Evolutionary conservation across 2,797 vertebrate genomes (phyloP), one percentile per base, ranked within the genome.

Genomic region (Sebastes oblongus): DNA sequence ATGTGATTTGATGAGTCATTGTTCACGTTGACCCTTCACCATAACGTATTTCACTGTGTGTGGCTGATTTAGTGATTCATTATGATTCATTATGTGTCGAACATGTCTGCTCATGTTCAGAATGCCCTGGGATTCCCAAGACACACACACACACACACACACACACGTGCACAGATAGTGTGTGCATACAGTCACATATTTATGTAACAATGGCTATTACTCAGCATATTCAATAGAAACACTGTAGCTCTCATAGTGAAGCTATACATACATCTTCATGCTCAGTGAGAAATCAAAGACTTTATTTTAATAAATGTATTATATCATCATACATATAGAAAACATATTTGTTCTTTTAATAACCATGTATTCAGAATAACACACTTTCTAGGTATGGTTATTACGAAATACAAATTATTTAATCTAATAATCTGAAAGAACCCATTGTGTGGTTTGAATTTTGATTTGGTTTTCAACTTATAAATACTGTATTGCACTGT

Each of bases 51-150:
- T 59, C 6, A 52, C 2, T 16, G 24, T 52, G 16, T 14, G 20
- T 18, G 61, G 32, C 8, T 66, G 39, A 50, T 22, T 60, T 4
- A 42, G 42, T 86, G 79, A 84, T 59, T 91, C 87, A 81, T 20
- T 1, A 11, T 92, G 89, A 92, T 61, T 94, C 92, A 94, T 22
- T 67, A 4, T 39, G 20, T 16, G 16, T 36, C 69, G 30, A 14
- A 67, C 72, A 80, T 66, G 77, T 59, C 46, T 3, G 50, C 25
- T 85, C 81, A 58, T 71, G 77, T 66, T 39, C 59, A 78, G 74
- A 92, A 87, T 22, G 34, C 56, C 20, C 85, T 84, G 90, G 89
- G 90, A 91, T 93, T 93, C 85, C 92, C 92, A 75, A 4, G 1
- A 64, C 58, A 27, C 42, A 32, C 0, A 2, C n/a, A 6, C 7